Percentiles rank a stretch among this genome's conserved stretches.
Conservation (phyloP, 1,140 invertebrate genomes). For the Stenopsyche tienmushanensis region DNA sequence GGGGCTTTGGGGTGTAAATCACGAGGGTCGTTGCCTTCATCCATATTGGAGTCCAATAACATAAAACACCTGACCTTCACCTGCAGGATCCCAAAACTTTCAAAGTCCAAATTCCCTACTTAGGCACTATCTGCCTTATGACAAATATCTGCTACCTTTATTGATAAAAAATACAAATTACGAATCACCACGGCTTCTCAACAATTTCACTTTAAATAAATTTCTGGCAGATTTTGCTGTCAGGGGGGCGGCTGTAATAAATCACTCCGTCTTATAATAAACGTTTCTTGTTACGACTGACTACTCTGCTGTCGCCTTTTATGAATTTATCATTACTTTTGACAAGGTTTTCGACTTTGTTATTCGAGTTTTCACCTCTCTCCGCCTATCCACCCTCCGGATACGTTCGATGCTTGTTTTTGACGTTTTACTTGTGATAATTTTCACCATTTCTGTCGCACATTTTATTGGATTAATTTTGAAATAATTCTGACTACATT, state of each 20-base stretch:
- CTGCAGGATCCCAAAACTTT: too few species aligned
- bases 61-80: too few species aligned
- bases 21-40: constrained; percentile 8
- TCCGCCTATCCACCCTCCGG: background rate
- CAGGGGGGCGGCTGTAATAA: too few species aligned
- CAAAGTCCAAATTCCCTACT: too few species aligned
- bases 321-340: constrained; percentile 41
- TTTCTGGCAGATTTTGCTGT: too few species aligned
- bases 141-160: too few species aligned
- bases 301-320: constrained; percentile 35
- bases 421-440: constrained; percentile 30
- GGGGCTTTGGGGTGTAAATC: constrained; percentile 26
- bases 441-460: constrained; percentile 16
- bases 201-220: too few species aligned
- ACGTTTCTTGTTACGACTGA: constrained; percentile 40
- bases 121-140: too few species aligned
- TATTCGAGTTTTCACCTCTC: constrained; percentile 30
- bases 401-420: constrained; percentile 14
- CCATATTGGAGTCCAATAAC: too few species aligned
- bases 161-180: too few species aligned
- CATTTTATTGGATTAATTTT: constrained; percentile 15
- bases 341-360: constrained; percentile 38
- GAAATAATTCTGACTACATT: constrained; percentile 11
- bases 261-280: constrained; percentile 36
- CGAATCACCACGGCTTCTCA: too few species aligned